Percentiles rank a stretch among this genome's conserved stretches.
Evolutionary conservation across 2,888 invertebrate genomes (phyloP).

Genomic region (Eupithecia insigniata): DNA sequence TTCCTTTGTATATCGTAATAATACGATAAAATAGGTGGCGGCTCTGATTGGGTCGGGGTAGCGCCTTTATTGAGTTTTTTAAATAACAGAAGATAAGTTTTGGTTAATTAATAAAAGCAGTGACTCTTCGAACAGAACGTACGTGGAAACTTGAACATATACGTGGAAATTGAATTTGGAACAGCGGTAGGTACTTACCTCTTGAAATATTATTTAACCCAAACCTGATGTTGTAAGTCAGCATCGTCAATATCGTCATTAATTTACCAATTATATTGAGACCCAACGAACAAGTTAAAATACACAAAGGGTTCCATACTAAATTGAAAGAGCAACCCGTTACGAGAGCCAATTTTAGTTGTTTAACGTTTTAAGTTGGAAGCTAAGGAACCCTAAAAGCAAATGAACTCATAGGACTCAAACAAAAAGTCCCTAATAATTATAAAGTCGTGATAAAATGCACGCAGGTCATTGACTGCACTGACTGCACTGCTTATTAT

Average conservation of each 20-base stretch:
- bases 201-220: no score
- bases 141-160: no score
- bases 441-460: constrained; percentile 25
- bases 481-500: constrained; percentile 33
- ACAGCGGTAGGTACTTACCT: background rate
- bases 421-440: background rate
- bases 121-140: background rate
- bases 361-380: background rate
- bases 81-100: background rate
- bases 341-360: background rate
- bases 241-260: background rate
- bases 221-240: background rate
- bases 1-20: no score
- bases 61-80: no score
- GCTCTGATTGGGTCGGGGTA: no score
- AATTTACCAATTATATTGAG: background rate
- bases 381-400: background rate
- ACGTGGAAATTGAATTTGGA: background rate
- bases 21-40: no score
- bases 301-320: background rate
- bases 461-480: constrained; percentile 46
- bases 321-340: background rate
- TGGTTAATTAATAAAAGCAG: background rate
- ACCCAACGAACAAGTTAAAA: background rate
- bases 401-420: background rate